phyloP scores from a whole-genome alignment of 2,113 vertebrate species.

The Corvus cornix region DNA sequence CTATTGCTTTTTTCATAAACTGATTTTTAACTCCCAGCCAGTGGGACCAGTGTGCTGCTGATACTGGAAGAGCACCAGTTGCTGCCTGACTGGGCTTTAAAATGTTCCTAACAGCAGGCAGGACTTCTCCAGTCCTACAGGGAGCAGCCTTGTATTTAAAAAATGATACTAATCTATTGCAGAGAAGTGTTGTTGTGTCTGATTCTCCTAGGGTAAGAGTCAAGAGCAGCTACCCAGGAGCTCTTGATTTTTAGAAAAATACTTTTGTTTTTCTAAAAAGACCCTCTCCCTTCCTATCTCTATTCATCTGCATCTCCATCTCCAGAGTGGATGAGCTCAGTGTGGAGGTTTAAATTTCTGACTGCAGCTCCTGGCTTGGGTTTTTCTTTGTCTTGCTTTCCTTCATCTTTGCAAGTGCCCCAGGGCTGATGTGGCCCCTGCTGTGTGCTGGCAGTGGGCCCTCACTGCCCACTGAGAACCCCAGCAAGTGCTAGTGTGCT shows the following conservation, averaged over 20 bases:
- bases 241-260: background rate
- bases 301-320: background rate
- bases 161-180: background rate
- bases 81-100: background rate
- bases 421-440: background rate
- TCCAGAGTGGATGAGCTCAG: background rate
- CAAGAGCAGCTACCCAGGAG: background rate
- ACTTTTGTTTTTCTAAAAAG: background rate
- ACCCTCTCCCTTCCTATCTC: background rate
- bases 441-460: rapidly evolving
- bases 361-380: background rate
- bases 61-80: background rate
- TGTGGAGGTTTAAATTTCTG: background rate
- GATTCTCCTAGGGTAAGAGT: background rate
- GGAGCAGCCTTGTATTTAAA: constrained; percentile 10
- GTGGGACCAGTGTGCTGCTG: background rate
- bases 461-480: rapidly evolving
- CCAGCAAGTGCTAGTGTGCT: rapidly evolving
- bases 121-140: background rate
- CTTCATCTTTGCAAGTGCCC: background rate
- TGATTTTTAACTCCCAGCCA: background rate
- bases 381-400: background rate
- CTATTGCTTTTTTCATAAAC: background rate
- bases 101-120: background rate
- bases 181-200: background rate